A percentile compares a stretch with the other conserved stretches of the same genome.
Evolutionary conservation across 1,140 invertebrate species (phyloP).

Genomic region (Idris sp.): DNA sequence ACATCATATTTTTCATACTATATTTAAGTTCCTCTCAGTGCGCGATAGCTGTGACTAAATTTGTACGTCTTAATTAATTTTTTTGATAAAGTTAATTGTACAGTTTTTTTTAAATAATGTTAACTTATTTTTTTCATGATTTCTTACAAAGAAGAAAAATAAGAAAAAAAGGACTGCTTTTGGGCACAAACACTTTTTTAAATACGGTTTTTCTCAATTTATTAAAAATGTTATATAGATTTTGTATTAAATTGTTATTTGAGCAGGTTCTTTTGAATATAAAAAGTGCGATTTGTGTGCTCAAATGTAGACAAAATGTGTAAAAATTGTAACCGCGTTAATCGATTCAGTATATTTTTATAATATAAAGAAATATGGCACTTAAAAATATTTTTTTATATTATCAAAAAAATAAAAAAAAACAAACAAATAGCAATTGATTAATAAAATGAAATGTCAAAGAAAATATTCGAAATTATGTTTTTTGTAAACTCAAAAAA

Average conservation of each 20-base stretch:
- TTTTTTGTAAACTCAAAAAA: constrained; percentile 54
- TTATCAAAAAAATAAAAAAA: constrained; percentile 31
- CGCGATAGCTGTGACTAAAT: constrained; percentile 16
- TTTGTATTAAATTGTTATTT: neutral
- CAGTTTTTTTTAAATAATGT: constrained; percentile 52
- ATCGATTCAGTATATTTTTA: constrained; percentile 23
- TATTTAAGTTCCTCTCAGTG: constrained; percentile 30
- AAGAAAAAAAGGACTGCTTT: constrained; percentile 14
- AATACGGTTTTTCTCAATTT: neutral
- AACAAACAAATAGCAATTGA: too few species aligned
- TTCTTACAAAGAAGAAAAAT: too few species aligned
- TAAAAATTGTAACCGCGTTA: constrained; percentile 40
- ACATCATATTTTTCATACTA: too few species aligned
- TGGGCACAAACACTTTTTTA: constrained; percentile 17
- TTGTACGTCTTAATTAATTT: constrained; percentile 21
- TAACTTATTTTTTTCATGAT: constrained; percentile 46
- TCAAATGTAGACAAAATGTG: constrained; percentile 24
- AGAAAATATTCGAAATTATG: constrained; percentile 52
- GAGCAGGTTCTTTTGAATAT: neutral
- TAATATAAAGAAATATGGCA: constrained; percentile 41
- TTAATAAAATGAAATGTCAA: constrained; percentile 53
- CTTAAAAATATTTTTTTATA: constrained; percentile 49
- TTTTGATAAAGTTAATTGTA: constrained; percentile 25
- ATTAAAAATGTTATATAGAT: neutral
- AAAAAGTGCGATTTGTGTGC: constrained; percentile 5